Conservation (phyloP, 92 coral and sea anemone species). For the Umimayanthus chanpuru region DNA sequence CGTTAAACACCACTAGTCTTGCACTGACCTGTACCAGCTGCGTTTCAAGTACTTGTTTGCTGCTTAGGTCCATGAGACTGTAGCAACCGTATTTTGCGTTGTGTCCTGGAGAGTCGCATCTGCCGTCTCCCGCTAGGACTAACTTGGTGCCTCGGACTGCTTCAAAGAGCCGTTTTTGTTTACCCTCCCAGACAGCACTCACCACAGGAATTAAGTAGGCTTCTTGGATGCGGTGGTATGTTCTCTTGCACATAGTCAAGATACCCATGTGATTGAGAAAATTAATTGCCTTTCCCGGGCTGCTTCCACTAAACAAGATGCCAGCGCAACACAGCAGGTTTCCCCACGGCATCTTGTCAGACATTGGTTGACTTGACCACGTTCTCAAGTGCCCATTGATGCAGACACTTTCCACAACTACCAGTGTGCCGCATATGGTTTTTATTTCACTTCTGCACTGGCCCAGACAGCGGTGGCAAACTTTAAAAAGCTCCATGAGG, state of each 20-base stretch:
- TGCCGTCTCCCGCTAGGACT: slow-evolving; percentile 14
- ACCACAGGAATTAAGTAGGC: slow-evolving; percentile 30
- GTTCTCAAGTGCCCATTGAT: background rate
- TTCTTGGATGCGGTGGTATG: slow-evolving; percentile 5
- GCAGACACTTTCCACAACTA: background rate
- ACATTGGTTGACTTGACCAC: slow-evolving; percentile 29
- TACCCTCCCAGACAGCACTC: background rate
- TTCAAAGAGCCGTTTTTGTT: slow-evolving; percentile 10
- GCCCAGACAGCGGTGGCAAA: slow-evolving; percentile 4
- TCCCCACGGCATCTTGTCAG: slow-evolving; percentile 20
- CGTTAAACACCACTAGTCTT: too few relatives aligned
- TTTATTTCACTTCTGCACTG: background rate
- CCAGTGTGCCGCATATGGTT: slow-evolving; percentile 6
- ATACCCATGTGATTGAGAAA: slow-evolving; percentile 14
- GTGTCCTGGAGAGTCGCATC: slow-evolving; percentile 37
- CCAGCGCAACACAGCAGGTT: slow-evolving; percentile 24
- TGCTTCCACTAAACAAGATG: slow-evolving; percentile 20
- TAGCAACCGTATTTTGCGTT: slow-evolving; percentile 19
- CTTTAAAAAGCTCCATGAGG: slow-evolving; percentile 13
- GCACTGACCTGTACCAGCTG: background rate
- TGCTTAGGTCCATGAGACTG: slow-evolving; percentile 5
- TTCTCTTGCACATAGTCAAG: slow-evolving; percentile 19
- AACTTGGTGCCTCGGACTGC: background rate
- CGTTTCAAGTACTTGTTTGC: background rate
- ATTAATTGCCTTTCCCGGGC: slow-evolving; percentile 11